Conservation (phyloP, 2,797 vertebrate species). For the Dendrocincla tyrannina region DNA sequence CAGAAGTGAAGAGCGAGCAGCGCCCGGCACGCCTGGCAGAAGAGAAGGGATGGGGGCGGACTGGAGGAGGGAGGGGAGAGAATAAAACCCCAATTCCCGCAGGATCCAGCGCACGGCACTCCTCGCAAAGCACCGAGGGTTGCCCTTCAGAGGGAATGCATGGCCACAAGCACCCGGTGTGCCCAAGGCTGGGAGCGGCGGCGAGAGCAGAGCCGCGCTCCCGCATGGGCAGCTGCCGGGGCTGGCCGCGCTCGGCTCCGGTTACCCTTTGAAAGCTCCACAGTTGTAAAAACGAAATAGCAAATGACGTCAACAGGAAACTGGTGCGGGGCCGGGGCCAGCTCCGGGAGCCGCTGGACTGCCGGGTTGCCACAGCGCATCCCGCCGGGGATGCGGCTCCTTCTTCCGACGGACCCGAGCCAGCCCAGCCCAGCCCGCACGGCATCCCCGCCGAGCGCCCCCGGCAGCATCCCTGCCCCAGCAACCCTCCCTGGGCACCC, state of each 20-base stretch:
- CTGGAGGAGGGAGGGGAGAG: background rate
- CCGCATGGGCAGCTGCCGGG: conserved; percentile 38
- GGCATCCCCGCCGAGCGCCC: too few relatives aligned
- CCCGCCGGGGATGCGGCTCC: background rate
- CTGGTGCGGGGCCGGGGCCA: conserved; percentile 57
- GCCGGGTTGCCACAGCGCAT: background rate
- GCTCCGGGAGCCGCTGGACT: conserved; percentile 37
- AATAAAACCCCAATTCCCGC: background rate
- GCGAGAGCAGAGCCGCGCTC: background rate
- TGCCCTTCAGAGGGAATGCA: background rate
- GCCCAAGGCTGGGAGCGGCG: background rate
- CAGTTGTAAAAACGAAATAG: conserved; percentile 68
- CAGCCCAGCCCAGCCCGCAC: background rate
- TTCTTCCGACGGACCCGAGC: background rate
- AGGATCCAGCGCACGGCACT: background rate
- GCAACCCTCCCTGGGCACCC: too few relatives aligned
- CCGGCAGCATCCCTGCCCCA: too few relatives aligned
- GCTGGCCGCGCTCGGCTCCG: conserved; percentile 33
- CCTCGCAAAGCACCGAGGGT: background rate
- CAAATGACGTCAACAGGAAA: conserved; percentile 74
- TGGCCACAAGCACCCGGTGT: accelerated
- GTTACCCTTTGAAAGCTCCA: conserved; percentile 65
- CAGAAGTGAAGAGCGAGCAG: conserved; percentile 66
- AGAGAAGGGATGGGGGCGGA: background rate
- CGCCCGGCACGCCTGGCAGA: background rate